Evolutionary conservation across 2,888 invertebrate species (phyloP), one percentile per base, ranked within the genome.

Genomic region (Lithodes maja): DNA sequence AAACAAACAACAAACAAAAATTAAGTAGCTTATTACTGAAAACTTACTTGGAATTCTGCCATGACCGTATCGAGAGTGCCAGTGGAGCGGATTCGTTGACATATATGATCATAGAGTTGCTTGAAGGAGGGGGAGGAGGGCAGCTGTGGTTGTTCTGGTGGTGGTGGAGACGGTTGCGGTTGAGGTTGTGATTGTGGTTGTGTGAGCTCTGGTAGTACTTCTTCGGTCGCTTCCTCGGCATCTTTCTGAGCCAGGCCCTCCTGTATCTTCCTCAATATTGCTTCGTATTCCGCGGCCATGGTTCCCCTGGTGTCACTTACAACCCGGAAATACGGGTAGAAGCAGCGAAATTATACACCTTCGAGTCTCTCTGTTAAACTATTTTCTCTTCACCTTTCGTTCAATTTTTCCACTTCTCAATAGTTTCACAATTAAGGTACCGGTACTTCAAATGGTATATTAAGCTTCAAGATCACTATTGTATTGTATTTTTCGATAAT

Each of bases 1-100:
- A 33, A 33, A 33, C 33, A 33, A 33, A 33, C 33, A 33, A 33
- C 33, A 33, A 33, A 33, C 33, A 33, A 33, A 33, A 0, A 33
- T 33, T 33, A 33, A 33, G 33, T 33, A 33, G 33, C 33, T 33
- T 33, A 33, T 33, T 33, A n/a, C 15, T 50, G 49, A 78, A 5
- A 12, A n/a, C 83, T 85, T 69, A 89, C 90, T 82, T 90, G 83
- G 61, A 90, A 90, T 15, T 90, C 89, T 71, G 79, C 68, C 90
- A 90, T 90, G 74, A 90, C 71, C 3, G 50, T 49, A 50, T 88
- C 86, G 7, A 90, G 81, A 3, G 83, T 54, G 17, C 89, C 89
- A 17, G 88, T 81, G 9, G 83, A 74, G 15, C 90, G 84, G n/a
- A 90, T 89, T 49, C 83, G 71, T n/a, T 89, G 82, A 61, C 90